A percentile compares a stretch with the other conserved stretches of the same genome.
These are phyloP conservation scores for Alligator sinensis DNA, from an alignment of 2,113 vertebrate genomes.

Conservation along the genomic window DNA sequence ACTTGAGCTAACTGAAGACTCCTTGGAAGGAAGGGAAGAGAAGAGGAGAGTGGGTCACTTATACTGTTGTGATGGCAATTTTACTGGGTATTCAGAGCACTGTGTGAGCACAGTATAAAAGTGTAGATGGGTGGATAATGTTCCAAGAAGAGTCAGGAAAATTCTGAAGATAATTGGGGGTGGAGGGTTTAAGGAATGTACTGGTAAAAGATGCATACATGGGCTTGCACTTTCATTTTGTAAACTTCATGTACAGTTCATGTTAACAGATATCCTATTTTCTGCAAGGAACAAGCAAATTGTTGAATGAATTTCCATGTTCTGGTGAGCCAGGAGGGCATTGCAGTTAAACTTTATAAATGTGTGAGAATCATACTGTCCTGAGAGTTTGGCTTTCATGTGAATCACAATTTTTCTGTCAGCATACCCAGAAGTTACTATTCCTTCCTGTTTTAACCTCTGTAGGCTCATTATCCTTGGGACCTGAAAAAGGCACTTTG, in stretches of 20 bases:
- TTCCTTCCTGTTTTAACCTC: slow-evolving; percentile 69
- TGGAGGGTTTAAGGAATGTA: neutral
- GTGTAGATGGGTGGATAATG: fast-evolving
- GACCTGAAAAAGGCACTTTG: neutral
- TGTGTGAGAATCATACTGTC: slow-evolving; percentile 51
- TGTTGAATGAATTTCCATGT: neutral
- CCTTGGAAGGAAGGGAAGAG: neutral
- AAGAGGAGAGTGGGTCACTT: neutral
- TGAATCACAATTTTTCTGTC: slow-evolving; percentile 65
- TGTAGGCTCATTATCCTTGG: slow-evolving; percentile 11
- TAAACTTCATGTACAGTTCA: neutral
- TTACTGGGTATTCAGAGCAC: too few relatives aligned
- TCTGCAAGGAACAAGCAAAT: neutral
- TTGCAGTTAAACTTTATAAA: slow-evolving; percentile 13
- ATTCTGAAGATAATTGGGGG: fast-evolving
- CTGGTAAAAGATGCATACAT: fast-evolving
- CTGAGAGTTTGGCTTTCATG: neutral
- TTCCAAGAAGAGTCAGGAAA: neutral
- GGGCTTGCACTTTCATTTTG: fast-evolving
- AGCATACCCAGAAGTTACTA: neutral
- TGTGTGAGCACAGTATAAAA: neutral
- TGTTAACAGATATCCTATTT: neutral
- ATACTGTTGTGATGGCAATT: neutral
- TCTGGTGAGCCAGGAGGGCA: neutral
- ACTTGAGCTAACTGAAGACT: neutral